phyloP scores from a whole-genome alignment of 2,888 invertebrate species.

The Apamea crenata region DNA sequence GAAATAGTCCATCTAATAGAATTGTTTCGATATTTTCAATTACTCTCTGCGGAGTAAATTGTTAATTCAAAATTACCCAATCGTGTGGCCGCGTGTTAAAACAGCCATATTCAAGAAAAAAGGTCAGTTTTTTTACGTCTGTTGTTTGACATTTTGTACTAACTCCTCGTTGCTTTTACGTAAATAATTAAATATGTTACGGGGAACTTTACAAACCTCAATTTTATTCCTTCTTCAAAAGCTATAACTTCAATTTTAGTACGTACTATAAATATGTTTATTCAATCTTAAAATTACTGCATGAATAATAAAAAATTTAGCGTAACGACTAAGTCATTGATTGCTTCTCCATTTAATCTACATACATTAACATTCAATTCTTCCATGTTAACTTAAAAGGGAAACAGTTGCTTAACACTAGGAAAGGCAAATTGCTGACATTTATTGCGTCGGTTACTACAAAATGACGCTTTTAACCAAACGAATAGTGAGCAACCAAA shows the following conservation, averaged over 20 bases:
- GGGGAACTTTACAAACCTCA: background rate
- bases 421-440: constrained; percentile 70
- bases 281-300: background rate
- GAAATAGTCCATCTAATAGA: constrained; percentile 46
- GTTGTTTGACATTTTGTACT: background rate
- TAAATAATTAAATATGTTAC: background rate
- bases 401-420: constrained; percentile 68
- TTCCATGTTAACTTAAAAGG: constrained; percentile 61
- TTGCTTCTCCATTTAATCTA: constrained; percentile 19
- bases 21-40: constrained; percentile 59
- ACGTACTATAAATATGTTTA: background rate
- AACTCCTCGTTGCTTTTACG: background rate
- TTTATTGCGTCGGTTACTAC: constrained; percentile 70
- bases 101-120: constrained; percentile 1
- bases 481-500: constrained; percentile 60
- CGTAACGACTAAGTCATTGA: background rate
- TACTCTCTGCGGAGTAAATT: constrained; percentile 42
- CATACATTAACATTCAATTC: constrained; percentile 53
- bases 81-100: background rate
- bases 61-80: constrained; percentile 26
- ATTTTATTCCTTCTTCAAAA: background rate
- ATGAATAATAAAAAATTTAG: background rate
- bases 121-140: background rate
- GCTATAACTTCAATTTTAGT: background rate
- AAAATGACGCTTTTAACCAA: constrained; percentile 69